Evolutionary conservation across 1,140 invertebrate species (phyloP).

Genomic region (Euborellia annulipes): DNA sequence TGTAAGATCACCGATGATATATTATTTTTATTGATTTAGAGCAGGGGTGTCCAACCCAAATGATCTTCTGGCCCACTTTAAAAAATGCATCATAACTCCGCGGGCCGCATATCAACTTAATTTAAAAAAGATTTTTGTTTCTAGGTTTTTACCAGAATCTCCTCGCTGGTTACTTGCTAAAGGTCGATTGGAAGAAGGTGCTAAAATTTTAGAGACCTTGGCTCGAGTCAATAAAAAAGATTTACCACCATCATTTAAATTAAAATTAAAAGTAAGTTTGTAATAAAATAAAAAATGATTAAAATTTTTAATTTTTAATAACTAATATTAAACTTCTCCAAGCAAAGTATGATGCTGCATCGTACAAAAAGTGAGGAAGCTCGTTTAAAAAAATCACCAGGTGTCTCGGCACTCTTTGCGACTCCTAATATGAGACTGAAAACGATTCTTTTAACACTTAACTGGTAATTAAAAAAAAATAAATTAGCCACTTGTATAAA

Average conservation of each 20-base stretch:
- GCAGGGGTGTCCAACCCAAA: too few relatives aligned
- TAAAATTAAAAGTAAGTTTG: constrained; percentile 37
- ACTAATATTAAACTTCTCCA: too few relatives aligned
- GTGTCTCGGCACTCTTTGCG: constrained; percentile 52
- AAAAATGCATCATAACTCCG: too few relatives aligned
- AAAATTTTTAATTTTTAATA: too few relatives aligned
- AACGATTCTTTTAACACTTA: constrained; percentile 39
- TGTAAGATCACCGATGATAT: too few relatives aligned
- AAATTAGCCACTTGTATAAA: background rate
- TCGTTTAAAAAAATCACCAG: constrained; percentile 38
- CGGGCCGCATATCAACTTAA: too few relatives aligned
- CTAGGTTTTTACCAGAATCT: constrained; percentile 63
- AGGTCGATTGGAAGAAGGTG: constrained; percentile 61
- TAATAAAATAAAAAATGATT: too few relatives aligned
- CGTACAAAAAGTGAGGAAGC: constrained; percentile 43
- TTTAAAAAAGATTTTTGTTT: constrained; percentile 4
- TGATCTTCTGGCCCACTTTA: too few relatives aligned
- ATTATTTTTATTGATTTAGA: too few relatives aligned
- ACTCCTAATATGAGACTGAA: constrained; percentile 75
- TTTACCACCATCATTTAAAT: constrained; percentile 51
- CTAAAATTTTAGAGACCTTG: constrained; percentile 54
- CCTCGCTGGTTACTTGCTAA: constrained; percentile 70
- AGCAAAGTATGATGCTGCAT: constrained; percentile 50
- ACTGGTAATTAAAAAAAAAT: constrained; percentile 30
- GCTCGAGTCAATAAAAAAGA: constrained; percentile 60